Conservation (phyloP, 2,888 invertebrate genomes). For the Nephrotoma flavescens region DNA sequence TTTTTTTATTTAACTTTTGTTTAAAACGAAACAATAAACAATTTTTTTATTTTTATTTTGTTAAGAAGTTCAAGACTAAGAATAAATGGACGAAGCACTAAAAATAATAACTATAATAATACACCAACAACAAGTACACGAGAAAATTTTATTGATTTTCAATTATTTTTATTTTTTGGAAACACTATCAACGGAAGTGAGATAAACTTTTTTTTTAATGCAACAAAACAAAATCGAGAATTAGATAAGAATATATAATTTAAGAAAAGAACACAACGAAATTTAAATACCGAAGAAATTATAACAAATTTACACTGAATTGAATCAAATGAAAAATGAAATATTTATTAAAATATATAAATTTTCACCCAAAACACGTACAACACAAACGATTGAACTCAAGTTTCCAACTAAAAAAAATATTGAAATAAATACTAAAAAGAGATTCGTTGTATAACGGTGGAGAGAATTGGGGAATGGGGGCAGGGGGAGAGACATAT, state of each 20-base stretch:
- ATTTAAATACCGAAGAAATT: not conserved
- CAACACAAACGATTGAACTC: not conserved
- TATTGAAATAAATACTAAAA: not conserved
- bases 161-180: not conserved
- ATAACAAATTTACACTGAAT: not conserved
- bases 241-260: not conserved
- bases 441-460: not conserved
- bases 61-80: not conserved
- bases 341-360: too few relatives aligned
- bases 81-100: not conserved
- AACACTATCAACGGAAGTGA: not conserved
- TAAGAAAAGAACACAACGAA: not conserved
- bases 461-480: not conserved
- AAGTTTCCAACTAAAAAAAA: not conserved
- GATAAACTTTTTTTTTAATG: not conserved
- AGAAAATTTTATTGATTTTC: not conserved
- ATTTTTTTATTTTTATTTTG: not conserved
- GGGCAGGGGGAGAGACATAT: not conserved
- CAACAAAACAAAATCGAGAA: not conserved
- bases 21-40: not conserved
- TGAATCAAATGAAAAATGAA: too few relatives aligned
- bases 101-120: not conserved
- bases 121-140: not conserved
- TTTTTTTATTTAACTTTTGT: not conserved
- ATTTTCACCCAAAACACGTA: not conserved